Conservation (phyloP, 2,888 invertebrate genomes). For the Stratiomys singularior region DNA sequence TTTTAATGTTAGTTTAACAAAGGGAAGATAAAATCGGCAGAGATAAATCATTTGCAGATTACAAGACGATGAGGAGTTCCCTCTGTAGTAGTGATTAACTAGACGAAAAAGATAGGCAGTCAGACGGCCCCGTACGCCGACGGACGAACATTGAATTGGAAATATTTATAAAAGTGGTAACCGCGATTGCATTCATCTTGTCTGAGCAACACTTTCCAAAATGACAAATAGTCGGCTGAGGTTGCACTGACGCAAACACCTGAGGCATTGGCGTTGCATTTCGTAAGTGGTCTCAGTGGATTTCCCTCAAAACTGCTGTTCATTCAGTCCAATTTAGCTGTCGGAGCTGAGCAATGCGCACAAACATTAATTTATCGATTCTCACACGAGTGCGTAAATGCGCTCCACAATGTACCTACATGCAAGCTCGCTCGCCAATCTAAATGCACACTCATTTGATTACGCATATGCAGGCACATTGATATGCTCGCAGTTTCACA, state of each 20-base stretch:
- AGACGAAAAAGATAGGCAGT: not conserved
- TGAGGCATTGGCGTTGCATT: not conserved
- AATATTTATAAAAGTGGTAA: not conserved
- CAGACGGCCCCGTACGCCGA: too few species aligned
- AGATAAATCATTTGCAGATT: too few species aligned
- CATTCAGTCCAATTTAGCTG: too few species aligned
- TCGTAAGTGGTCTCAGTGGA: not conserved
- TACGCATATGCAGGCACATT: not conserved
- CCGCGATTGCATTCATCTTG: not conserved
- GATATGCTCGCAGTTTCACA: slow-evolving; percentile 14
- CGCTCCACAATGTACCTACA: not conserved
- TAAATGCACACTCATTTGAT: not conserved
- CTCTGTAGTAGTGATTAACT: too few species aligned
- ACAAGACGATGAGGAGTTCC: too few species aligned
- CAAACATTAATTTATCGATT: not conserved
- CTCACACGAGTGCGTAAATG: not conserved
- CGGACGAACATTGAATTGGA: not conserved
- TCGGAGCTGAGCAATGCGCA: too few species aligned
- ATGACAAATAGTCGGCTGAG: not conserved
- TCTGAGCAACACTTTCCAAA: not conserved
- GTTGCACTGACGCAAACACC: not conserved
- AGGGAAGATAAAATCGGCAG: too few species aligned
- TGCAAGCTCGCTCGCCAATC: not conserved
- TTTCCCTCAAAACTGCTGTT: not conserved
- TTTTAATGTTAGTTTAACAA: too few species aligned